These are phyloP conservation scores for Cryptocephalus moraei DNA, from an alignment of 2,888 invertebrate genomes.

Conservation along the genomic window DNA sequence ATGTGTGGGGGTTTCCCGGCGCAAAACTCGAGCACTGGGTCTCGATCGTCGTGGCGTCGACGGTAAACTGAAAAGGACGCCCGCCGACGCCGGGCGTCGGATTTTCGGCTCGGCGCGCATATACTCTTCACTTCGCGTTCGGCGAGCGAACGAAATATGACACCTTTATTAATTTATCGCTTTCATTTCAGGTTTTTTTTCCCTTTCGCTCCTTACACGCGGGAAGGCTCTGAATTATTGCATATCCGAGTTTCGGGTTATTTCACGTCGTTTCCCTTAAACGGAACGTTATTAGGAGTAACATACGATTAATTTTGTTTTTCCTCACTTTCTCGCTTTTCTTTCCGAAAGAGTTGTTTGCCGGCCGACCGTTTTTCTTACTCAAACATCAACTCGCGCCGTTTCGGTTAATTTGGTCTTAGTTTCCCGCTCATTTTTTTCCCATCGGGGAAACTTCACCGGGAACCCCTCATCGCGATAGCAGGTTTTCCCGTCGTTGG, in stretches of 20 bases:
- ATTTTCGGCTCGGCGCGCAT: slow-evolving; percentile 19
- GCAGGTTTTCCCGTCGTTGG: too few relatives aligned
- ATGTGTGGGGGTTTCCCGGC: slow-evolving; percentile 5
- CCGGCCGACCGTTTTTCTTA: too few relatives aligned
- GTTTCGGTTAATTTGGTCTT: too few relatives aligned
- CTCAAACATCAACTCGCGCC: too few relatives aligned
- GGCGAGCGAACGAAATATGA: slow-evolving; percentile 9
- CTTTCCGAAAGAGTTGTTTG: too few relatives aligned
- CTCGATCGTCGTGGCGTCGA: slow-evolving; percentile 32
- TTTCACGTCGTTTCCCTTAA: too few relatives aligned
- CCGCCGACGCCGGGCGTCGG: slow-evolving; percentile 21
- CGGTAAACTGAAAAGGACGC: slow-evolving; percentile 34
- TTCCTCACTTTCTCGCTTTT: too few relatives aligned
- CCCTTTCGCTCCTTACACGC: background rate
- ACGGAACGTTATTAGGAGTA: too few relatives aligned
- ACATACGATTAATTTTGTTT: too few relatives aligned
- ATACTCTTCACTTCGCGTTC: slow-evolving; percentile 8
- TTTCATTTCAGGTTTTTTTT: slow-evolving; percentile 2
- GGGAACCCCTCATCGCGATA: too few relatives aligned
- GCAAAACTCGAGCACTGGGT: slow-evolving; percentile 20
- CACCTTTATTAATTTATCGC: slow-evolving; percentile 10
- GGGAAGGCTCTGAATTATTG: background rate
- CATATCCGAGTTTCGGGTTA: background rate
- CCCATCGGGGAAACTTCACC: too few relatives aligned
- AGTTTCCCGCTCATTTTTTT: too few relatives aligned